Base-by-base conservation (phyloP, 64 coral and sea anemone species). In the Actinia tenebrosa region DNA sequence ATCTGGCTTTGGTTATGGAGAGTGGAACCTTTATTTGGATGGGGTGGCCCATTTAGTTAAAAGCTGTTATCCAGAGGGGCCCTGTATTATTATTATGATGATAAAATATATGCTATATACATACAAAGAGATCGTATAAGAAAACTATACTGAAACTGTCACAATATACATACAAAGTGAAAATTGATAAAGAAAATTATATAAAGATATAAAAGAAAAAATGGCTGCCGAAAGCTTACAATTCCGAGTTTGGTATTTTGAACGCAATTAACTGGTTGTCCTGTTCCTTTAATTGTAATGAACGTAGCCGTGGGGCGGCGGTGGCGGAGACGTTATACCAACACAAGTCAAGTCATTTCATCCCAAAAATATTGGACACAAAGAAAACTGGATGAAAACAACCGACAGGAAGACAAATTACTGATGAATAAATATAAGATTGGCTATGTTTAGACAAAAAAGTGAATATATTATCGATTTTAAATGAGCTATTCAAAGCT, bases 331-430 rank as follows among this genome's bases (percentile, higher is more conserved):
- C 4, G n/a, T 23, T 69, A 20, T 37, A 37, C 30, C 30, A 26
- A 20, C 9, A 71, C 25, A 25, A 71, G 66, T 71, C 19, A 71
- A 37, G 0, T 25, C 10, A 25, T 71, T 71, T 42, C 26, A 75
- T 75, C 69, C 69, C 37, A 26, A 75, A 75, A 75, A 75, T 75
- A 75, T 42, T 75, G 69, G 13, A 75, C 26, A 42, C 69, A 75
- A 75, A 25, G 19, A 26, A 13, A 75, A 26, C 10, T 26, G 27
- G 42, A 75, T 13, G 26, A 75, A 30, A 75, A 75, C 25, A 75
- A 75, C 30, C 3, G 14, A 75, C 69, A 75, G 8, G 69, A 75
- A 75, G 69, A 30, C 69, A 75, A 75, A 75, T 75, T 75, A 75
- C 22, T 3, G 13, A 75, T 26, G 69, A 15, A 30, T 25, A 75